A percentile compares a stretch with the other conserved stretches of the same genome.
phyloP scores from a whole-genome alignment of 2,797 vertebrate genomes.

The Gymnocypris eckloni region DNA sequence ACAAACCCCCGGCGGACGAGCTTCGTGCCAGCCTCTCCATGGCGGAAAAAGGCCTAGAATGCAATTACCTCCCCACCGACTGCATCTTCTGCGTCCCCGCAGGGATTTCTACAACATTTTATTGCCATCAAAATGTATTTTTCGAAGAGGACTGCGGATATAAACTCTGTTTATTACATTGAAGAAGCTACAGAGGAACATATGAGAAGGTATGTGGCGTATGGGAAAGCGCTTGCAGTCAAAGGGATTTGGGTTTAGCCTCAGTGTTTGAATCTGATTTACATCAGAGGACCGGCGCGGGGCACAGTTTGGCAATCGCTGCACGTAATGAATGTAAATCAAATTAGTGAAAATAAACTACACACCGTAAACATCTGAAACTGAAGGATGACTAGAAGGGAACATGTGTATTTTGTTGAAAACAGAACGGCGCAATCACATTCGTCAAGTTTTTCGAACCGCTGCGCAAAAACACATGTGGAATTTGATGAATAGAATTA shows the following conservation, averaged over 20 bases:
- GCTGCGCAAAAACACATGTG: background rate
- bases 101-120: constrained; percentile 87
- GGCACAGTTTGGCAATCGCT: constrained; percentile 24
- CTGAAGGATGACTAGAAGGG: constrained; percentile 16
- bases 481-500: constrained; percentile 30
- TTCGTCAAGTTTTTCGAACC: constrained; percentile 18
- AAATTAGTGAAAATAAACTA: constrained; percentile 44
- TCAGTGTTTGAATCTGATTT: constrained; percentile 34
- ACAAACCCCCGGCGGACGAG: constrained; percentile 83
- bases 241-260: constrained; percentile 18
- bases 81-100: constrained; percentile 85
- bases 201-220: constrained; percentile 23
- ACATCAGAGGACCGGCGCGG: constrained; percentile 5
- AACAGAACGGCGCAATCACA: constrained; percentile 15
- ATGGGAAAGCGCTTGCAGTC: constrained; percentile 7
- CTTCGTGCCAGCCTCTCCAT: constrained; percentile 70
- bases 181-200: constrained; percentile 15
- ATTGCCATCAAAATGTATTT: constrained; percentile 86
- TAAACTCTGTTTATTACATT: constrained; percentile 47
- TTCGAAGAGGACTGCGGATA: constrained; percentile 69
- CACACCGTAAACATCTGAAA: constrained; percentile 43
- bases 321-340: constrained; percentile 29
- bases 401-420: constrained; percentile 39
- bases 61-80: constrained; percentile 90
- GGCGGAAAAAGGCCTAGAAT: constrained; percentile 83